Conservation (phyloP, 2,113 vertebrate genomes). For the Dromaius novaehollandiae region DNA sequence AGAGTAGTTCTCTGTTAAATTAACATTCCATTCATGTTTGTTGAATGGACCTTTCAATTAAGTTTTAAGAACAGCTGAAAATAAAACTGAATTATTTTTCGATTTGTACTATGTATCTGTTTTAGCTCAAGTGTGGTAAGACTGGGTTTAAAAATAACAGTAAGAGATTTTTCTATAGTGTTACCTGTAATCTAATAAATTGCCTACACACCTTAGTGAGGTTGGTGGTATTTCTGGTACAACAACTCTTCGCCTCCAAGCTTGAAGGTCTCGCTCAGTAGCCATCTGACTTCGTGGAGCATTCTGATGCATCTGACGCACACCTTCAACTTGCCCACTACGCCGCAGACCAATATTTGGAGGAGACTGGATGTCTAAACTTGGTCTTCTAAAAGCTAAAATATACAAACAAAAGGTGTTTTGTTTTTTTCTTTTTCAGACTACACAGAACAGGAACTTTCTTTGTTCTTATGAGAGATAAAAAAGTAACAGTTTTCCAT, state of each 20-base stretch:
- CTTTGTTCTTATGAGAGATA: neutral
- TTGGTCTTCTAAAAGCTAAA: conserved; percentile 86
- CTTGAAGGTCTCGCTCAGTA: conserved; percentile 92
- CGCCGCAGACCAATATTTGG: conserved; percentile 94
- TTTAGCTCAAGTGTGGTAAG: neutral
- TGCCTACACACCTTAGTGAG: conserved; percentile 80
- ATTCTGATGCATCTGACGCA: conserved; percentile 96
- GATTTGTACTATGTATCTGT: neutral
- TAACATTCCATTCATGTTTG: neutral
- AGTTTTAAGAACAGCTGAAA: neutral
- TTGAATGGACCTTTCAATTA: neutral
- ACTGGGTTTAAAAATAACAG: neutral
- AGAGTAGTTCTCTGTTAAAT: neutral
- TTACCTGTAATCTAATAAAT: neutral
- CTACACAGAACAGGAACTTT: neutral
- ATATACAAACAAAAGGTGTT: neutral
- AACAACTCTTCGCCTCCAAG: conserved; percentile 92
- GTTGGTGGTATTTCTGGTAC: conserved; percentile 88
- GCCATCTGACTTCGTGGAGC: conserved; percentile 95
- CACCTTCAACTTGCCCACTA: conserved; percentile 95
- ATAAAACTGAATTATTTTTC: neutral
- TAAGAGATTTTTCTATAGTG: neutral
- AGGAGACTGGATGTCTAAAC: conserved; percentile 88
- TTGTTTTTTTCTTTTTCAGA: neutral
- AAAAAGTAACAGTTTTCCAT: fast-evolving